Base-by-base conservation (phyloP, 2,888 invertebrate genomes). In the Odontothrips loti region DNA sequence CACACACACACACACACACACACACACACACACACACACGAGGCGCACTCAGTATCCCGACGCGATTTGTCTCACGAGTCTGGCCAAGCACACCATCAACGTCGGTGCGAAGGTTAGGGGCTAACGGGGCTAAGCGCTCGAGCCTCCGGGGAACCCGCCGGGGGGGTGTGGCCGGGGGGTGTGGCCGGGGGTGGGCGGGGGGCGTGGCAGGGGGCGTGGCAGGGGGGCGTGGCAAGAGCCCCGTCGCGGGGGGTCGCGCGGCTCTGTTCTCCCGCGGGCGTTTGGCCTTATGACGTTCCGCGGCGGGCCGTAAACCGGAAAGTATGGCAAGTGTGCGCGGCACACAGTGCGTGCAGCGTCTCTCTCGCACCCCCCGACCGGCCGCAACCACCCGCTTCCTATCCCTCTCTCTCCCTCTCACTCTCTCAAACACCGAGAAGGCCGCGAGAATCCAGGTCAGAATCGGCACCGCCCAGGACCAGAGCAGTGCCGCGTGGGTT, bases 201-300 rank as follows among this genome's bases (percentile, higher is more conserved):
- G 20, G 51, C 6, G 51, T 15, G 48, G 10, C 48, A n/a, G n/a
- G n/a, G n/a, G n/a, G n/a, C n/a, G n/a, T n/a, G 48, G 48, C 48
- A 48, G 15, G 48, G 48, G 48, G 48, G 48, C 15, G n/a, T n/a
- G n/a, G n/a, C n/a, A 48, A 48, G 48, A 15, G 48, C 10, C n/a
- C n/a, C n/a, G 51, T 51, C n/a, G n/a, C 51, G 15, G 9, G 15
- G 51, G 51, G 51, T 51, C 17, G 17, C 51, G 51, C 15, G 17
- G 58, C 58, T n/a, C n/a, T n/a, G 20, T 58, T 58, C n/a, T n/a
- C 58, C 58, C 58, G 58, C 58, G 17, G 17, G 58, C 58, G 58
- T 58, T 58, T 58, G 58, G 58, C 58, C 15, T 58, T 58, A 58
- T 58, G 58, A 58, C 58, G 58, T 58, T 58, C 58, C 58, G n/a